phyloP scores from a whole-genome alignment of 2,797 vertebrate genomes.

The Enteromius unitaeniatus region DNA sequence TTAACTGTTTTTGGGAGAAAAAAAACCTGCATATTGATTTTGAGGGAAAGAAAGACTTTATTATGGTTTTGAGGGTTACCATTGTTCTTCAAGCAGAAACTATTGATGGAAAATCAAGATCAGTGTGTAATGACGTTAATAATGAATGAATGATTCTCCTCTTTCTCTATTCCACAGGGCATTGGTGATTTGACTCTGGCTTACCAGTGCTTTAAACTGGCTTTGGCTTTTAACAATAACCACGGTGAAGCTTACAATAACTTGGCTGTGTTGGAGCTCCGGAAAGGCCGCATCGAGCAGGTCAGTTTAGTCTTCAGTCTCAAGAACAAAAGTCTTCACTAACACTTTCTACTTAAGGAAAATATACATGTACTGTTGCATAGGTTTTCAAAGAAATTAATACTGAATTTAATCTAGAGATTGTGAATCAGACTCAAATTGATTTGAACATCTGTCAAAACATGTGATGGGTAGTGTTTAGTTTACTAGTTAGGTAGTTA shows the following conservation, averaged over 20 bases:
- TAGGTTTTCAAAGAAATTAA: background rate
- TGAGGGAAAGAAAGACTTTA: background rate
- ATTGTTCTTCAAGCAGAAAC: background rate
- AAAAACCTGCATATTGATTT: background rate
- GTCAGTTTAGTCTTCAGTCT: constrained; percentile 69
- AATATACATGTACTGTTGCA: background rate
- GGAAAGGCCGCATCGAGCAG: constrained; percentile 90
- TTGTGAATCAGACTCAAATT: background rate
- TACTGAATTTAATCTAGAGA: background rate
- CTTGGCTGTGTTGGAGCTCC: constrained; percentile 92
- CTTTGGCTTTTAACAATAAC: constrained; percentile 90
- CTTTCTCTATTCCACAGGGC: constrained; percentile 78
- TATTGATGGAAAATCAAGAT: background rate
- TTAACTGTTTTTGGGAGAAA: background rate
- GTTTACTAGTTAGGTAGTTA: no score
- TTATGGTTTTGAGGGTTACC: background rate
- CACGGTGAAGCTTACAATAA: constrained; percentile 97
- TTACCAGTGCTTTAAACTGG: constrained; percentile 92
- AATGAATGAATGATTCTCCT: background rate
- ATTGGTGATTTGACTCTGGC: constrained; percentile 90
- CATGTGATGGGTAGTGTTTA: no score
- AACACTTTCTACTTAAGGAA: background rate
- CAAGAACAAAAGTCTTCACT: background rate
- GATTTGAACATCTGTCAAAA: background rate
- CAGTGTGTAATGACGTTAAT: background rate